Base-by-base conservation (phyloP, 2,113 vertebrate genomes). In the Myodes glareolus region DNA sequence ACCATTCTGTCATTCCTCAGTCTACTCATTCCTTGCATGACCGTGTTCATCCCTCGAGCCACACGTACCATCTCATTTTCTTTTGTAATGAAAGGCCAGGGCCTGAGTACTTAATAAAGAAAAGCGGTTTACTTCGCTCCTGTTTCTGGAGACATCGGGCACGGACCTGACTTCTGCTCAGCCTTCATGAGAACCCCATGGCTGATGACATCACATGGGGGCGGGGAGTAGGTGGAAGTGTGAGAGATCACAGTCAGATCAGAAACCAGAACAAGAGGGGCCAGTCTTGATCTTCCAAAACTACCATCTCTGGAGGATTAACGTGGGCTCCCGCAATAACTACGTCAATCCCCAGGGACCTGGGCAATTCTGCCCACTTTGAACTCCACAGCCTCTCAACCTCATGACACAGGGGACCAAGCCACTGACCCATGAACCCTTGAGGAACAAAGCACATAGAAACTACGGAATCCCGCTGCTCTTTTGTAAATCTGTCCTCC, bases 41-140 rank as follows among this genome's bases (percentile, higher is more conserved):
- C 36, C n/a, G 10, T n/a, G 29, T 13, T 77, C 42, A 16, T 0
- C 9, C 4, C 10, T 9, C n/a, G 42, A 42, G 1, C 33, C 42
- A 29, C 11, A 3, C 42, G 33, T 14, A 33, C 42, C 61, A 45
- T 5, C 55, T 3, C 12, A 36, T 72, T 45, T 92, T 16, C 68
- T 92, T 17, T 52, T 92, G 7, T 73, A 58, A 58, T 58, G n/a
- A 73, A 73, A 73, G 70, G 27, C 23, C 21, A 4, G 21, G 50
- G 21, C 29, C 78, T 29, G 31, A 19, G 39, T 70, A 39, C 6
- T 58, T 68, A 42, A 55, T 42, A 33, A 70, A 87, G 65, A 72
- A 68, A 33, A 33, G 31, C 33, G 31, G 21, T 27, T 27, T 84
- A 72, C 47, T 36, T 33, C 73, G 78, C 29, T 84, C 8, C 16